Percentiles rank a stretch among this genome's conserved stretches.
These are phyloP conservation scores for Regulus satrapa DNA, from an alignment of 2,113 vertebrate species.

Conservation along the genomic window DNA sequence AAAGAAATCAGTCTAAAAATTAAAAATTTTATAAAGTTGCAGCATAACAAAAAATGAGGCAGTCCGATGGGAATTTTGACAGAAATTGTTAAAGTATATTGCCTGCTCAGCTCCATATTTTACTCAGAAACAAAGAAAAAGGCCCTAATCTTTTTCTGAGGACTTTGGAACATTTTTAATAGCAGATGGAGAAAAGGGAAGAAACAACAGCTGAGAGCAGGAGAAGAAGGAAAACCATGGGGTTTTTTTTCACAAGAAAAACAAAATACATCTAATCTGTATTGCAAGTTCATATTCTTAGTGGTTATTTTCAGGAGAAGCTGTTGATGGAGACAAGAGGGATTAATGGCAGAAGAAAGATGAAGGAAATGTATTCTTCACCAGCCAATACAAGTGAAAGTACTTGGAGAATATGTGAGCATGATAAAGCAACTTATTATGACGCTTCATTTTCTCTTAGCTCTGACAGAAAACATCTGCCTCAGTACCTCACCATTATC, in stretches of 20 bases:
- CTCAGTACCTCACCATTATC: neutral
- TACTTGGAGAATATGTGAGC: neutral
- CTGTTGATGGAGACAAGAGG: neutral
- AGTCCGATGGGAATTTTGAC: neutral
- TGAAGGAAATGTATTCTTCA: neutral
- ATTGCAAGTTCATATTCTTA: neutral
- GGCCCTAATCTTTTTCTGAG: neutral
- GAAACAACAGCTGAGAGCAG: neutral
- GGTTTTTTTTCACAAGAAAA: neutral
- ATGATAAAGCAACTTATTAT: neutral
- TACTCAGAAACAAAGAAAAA: neutral
- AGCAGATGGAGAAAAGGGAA: neutral
- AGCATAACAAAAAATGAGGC: neutral
- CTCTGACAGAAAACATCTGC: neutral
- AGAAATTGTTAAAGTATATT: neutral
- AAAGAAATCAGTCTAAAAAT: neutral
- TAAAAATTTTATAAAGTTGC: neutral
- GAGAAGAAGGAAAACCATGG: neutral
- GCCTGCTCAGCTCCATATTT: neutral
- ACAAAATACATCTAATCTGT: neutral
- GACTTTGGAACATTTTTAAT: neutral
- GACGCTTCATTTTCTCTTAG: neutral
- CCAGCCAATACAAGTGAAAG: neutral
- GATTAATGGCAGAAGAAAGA: neutral
- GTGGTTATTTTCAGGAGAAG: neutral